Base-by-base conservation (phyloP, 2,113 vertebrate genomes). In the Cyanoderma ruficeps region DNA sequence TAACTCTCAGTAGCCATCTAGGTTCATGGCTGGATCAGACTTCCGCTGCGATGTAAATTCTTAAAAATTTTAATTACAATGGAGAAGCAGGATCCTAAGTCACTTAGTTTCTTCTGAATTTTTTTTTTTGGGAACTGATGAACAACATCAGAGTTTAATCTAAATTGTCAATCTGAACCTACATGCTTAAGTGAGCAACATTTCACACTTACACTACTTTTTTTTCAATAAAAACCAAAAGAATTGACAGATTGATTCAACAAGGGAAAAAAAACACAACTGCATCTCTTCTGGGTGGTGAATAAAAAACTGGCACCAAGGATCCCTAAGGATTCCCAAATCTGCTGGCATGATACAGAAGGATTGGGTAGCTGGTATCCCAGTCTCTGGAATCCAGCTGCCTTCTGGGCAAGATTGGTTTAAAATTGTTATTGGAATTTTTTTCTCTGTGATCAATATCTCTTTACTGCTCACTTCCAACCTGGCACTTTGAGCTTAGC, bases 241-340 rank as follows among this genome's bases (percentile, higher is more conserved):
- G 5, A 33, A 11, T 15, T 35, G n/a, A 35, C 5, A 55, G 25
- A 33, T 59, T 0, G 0, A 63, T 55, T 82, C 30, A 82, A 55
- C 12, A 80, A 67, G 28, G 13, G 11, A 14, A 52, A 82, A 75
- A 18, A 61, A 87, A 42, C 2, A 2, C 7, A 74, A 4, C 13
- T 89, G 11, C 31, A 11, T 55, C 5, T 68, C 27, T 33, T 60
- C 21, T 20, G 5, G 1, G 11, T 56, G 31, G 15, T 49, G 71
- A 80, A 53, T 33, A 64, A 63, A 68, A 82, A 70, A 67, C 16
- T 72, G 42, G 14, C 27, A 30, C 19, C 6, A 30, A 30, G 10
- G 19, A 64, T 27, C 44, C 37, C 46, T 53, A 83, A 76, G 64
- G 30, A 59, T 82, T 14, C 15, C n/a, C 24, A 53, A 39, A 53